Percentiles rank a stretch among this genome's conserved stretches.
Conservation (phyloP, 2,113 vertebrate species). For the Archilochus colubris region DNA sequence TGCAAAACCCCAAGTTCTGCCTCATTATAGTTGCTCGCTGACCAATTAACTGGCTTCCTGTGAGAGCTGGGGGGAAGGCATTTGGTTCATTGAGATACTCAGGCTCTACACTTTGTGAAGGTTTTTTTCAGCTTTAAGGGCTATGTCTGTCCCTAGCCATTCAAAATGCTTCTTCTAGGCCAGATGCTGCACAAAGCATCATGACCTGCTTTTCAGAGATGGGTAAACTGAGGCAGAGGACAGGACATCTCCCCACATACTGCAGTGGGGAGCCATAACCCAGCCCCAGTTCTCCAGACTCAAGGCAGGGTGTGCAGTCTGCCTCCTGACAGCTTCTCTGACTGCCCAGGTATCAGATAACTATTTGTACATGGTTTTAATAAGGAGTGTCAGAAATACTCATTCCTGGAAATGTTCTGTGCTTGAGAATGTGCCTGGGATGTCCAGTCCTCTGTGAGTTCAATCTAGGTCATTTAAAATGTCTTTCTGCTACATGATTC, state of each 20-base stretch:
- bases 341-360: background rate
- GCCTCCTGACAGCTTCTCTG: background rate
- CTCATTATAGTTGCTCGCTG: constrained; percentile 67
- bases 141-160: background rate
- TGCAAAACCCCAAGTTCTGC: constrained; percentile 69
- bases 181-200: background rate
- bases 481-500: background rate
- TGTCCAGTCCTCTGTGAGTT: background rate
- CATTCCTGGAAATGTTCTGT: background rate
- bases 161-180: background rate
- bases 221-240: background rate
- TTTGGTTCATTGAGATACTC: constrained; percentile 30
- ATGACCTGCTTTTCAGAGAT: background rate
- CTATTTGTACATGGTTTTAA: background rate
- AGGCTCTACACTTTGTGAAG: background rate
- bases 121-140: background rate
- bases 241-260: background rate
- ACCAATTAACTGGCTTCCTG: constrained; percentile 70
- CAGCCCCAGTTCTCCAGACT: background rate
- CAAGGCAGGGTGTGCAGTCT: background rate
- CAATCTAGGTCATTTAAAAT: background rate
- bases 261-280: background rate
- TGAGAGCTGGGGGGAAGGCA: constrained; percentile 54
- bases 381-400: background rate
- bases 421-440: background rate